Conservation (phyloP, 2,888 invertebrate species). For the Cosmopolites sordidus region DNA sequence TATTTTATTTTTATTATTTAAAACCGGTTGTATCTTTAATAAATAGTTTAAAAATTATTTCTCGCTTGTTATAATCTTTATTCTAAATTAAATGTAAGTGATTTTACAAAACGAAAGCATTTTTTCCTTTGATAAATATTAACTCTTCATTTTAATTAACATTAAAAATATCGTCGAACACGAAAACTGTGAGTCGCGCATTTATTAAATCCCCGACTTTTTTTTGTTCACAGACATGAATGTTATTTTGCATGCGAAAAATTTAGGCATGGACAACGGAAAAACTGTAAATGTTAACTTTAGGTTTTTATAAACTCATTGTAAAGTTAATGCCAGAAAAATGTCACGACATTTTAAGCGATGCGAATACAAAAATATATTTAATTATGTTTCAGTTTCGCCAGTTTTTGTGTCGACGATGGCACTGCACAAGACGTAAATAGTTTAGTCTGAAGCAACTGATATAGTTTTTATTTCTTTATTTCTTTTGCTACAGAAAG, state of each 20-base stretch:
- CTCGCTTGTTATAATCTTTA: too few relatives aligned
- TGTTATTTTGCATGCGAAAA: not conserved
- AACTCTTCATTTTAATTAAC: not conserved
- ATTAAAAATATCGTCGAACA: not conserved
- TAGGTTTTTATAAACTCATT: conserved; percentile 10
- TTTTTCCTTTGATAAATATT: not conserved
- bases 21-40: too few relatives aligned
- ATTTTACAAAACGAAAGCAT: too few relatives aligned
- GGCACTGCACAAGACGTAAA: too few relatives aligned
- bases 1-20: too few relatives aligned
- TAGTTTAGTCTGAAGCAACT: too few relatives aligned
- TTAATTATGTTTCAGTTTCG: conserved; percentile 9
- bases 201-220: not conserved
- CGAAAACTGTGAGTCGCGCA: not conserved
- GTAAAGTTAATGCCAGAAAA: conserved; percentile 13
- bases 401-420: not conserved
- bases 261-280: not conserved
- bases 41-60: too few relatives aligned
- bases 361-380: conserved; percentile 14
- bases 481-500: too few relatives aligned
- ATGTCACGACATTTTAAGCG: conserved; percentile 14
- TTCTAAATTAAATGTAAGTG: too few relatives aligned
- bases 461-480: too few relatives aligned
- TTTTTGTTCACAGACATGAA: not conserved
- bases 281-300: conserved; percentile 11